Evolutionary conservation across 2,113 vertebrate species (phyloP).

Genomic region (Ictalurus punctatus): DNA sequence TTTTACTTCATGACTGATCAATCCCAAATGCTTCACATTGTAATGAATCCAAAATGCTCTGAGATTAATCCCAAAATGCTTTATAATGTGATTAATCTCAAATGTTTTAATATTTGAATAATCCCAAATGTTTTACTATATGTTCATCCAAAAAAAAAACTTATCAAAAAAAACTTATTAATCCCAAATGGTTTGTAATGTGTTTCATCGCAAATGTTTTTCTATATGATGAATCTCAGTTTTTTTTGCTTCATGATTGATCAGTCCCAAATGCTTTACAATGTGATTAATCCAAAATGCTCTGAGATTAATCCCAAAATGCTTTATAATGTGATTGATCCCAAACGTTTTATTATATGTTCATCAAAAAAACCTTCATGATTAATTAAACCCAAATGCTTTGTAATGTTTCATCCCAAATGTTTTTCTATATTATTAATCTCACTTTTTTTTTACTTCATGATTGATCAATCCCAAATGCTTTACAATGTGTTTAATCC

Average conservation of each 20-base stretch:
- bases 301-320: background rate
- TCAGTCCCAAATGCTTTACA: background rate
- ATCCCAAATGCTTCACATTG: background rate
- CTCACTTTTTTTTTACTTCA: background rate
- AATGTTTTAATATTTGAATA: background rate
- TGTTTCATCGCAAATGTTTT: background rate
- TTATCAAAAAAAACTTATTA: background rate
- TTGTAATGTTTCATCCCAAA: background rate
- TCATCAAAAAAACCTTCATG: background rate
- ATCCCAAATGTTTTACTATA: background rate
- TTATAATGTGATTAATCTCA: background rate
- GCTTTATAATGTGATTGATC: background rate
- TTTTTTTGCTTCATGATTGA: background rate
- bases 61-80: background rate
- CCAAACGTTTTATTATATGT: background rate
- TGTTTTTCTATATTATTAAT: background rate
- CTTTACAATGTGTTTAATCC: background rate
- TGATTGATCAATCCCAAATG: background rate
- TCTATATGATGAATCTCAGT: background rate
- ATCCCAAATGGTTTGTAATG: background rate
- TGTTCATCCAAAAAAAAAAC: background rate
- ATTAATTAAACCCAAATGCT: background rate
- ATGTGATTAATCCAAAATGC: background rate
- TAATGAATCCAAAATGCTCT: background rate
- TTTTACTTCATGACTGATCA: background rate